Conservation (phyloP, 1,140 invertebrate genomes). For the Drosophila nigrodunni region DNA sequence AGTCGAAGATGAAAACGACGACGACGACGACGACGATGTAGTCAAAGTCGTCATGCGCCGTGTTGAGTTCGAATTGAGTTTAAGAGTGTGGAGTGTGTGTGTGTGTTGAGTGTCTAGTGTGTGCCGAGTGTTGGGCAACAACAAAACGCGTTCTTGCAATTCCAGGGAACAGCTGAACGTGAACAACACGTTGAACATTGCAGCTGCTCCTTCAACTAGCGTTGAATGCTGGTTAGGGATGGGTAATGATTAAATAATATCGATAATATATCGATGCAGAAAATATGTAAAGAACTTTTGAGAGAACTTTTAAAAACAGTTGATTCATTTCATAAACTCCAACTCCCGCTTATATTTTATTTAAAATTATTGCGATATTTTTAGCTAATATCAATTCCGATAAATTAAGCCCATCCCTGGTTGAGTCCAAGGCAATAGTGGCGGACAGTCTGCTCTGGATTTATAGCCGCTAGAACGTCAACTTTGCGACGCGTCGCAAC, state of each 20-base stretch:
- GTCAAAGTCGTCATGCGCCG: slow-evolving; percentile 45
- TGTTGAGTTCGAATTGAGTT: slow-evolving; percentile 27
- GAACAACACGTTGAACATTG: slow-evolving; percentile 31
- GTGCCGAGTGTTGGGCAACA: slow-evolving; percentile 30
- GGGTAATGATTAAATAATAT: no score
- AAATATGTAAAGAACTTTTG: no score
- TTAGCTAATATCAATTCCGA: no score
- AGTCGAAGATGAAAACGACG: slow-evolving; percentile 7
- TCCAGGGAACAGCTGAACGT: slow-evolving; percentile 71
- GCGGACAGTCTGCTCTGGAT: slow-evolving; percentile 74
- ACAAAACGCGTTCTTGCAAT: slow-evolving; percentile 62
- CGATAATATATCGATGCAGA: no score
- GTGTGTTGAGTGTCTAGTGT: slow-evolving; percentile 33
- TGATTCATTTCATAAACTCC: no score
- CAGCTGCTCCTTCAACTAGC: slow-evolving; percentile 6
- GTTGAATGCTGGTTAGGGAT: background rate
- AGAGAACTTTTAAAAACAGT: no score
- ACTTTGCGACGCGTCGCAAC: slow-evolving; percentile 15
- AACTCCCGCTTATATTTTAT: no score
- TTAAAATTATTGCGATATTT: no score
- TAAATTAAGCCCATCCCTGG: no score
- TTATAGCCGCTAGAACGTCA: slow-evolving; percentile 63
- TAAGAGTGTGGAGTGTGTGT: slow-evolving; percentile 13
- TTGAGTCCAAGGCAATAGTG: slow-evolving; percentile 66
- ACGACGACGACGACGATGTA: slow-evolving; percentile 11